Evolutionary conservation across 2,888 invertebrate species (phyloP), one percentile per base, ranked within the genome.

Genomic region (Hypsopygia costalis): DNA sequence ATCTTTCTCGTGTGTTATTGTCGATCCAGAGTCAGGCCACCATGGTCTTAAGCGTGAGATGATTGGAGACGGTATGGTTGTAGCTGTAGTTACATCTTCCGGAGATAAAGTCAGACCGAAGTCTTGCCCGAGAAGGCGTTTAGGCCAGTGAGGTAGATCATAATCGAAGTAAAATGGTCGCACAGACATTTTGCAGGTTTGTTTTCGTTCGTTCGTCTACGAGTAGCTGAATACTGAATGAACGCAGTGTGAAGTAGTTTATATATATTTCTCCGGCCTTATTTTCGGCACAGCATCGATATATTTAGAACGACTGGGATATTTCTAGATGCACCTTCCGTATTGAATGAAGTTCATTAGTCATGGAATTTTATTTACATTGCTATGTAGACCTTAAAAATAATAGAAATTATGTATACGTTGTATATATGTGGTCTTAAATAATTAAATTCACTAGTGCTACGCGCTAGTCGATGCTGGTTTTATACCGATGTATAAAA

Each of bases 1-100:
- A 47, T 91, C 89, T 7, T 89, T 86, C 47, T 91, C 90, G 9
- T 72, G 64, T 37, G 88, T 82, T 43, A 92, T 86, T 7, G 83
- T 81, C 1, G 90, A 90, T 0, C 79, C 85, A 4, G 83, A 74
- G 49, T 82, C 89, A 0, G 72, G 74, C 69, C 82, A 85, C 70
- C 88, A 89, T 1, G 74, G 68, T 38, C 66, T 68, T 11, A 67
- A 49, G 1, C 69, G 61, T 1, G 80, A 58, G 1, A 70, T 36
- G 9, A 80, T 38, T 6, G 39, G 39, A 9, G 33, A 33, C 0
- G 79, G 80, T 29, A 66, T 74, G 0, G 71, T 60, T 0, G 69
- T 66, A 0, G 76, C 78, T 1, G 66, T 48, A 25, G 71, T 38
- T 0, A 83, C 57, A 34, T 90, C 90, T 32, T 82, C 79, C 5